Conservation (phyloP, 2,113 vertebrate genomes). For the Alosa alosa region DNA sequence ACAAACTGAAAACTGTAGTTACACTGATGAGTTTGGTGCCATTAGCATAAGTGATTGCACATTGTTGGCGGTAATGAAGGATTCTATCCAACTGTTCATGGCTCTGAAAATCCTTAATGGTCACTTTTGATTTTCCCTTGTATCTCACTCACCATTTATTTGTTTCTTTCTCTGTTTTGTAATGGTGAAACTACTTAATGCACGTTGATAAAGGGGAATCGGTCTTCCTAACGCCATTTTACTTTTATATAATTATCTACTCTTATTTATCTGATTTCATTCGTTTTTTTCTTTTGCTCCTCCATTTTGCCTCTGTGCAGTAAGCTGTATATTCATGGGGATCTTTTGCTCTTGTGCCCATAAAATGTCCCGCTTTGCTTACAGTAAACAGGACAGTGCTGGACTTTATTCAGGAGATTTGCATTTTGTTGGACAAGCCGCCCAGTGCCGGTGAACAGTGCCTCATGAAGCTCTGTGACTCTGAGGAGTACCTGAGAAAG, state of each 20-base stretch:
- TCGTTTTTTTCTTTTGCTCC: not conserved
- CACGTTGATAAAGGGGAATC: not conserved
- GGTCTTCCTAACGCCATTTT: not conserved
- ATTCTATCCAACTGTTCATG: too few relatives aligned
- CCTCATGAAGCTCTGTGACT: conserved; percentile 65
- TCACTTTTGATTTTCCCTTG: too few relatives aligned
- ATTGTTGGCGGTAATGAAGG: too few relatives aligned
- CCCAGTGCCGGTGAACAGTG: conserved; percentile 11
- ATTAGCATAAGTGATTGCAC: too few relatives aligned
- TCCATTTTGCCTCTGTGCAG: not conserved
- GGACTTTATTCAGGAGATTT: conserved; percentile 58
- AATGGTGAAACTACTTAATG: too few relatives aligned
- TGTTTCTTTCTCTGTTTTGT: too few relatives aligned
- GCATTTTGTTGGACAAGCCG: conserved; percentile 49
- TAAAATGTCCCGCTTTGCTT: not conserved
- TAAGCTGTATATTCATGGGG: not conserved
- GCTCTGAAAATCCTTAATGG: too few relatives aligned
- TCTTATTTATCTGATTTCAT: too few relatives aligned
- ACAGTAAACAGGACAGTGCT: conserved; percentile 63
- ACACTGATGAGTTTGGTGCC: not conserved
- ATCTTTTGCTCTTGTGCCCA: not conserved
- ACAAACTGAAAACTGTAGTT: not conserved
- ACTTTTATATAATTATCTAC: not conserved
- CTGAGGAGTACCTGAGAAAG: conserved; percentile 67
- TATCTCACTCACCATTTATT: too few relatives aligned